Evolutionary conservation across 1,140 invertebrate genomes (phyloP), one percentile per base, ranked within the genome.

Genomic region (Doryteuthis pealeii): DNA sequence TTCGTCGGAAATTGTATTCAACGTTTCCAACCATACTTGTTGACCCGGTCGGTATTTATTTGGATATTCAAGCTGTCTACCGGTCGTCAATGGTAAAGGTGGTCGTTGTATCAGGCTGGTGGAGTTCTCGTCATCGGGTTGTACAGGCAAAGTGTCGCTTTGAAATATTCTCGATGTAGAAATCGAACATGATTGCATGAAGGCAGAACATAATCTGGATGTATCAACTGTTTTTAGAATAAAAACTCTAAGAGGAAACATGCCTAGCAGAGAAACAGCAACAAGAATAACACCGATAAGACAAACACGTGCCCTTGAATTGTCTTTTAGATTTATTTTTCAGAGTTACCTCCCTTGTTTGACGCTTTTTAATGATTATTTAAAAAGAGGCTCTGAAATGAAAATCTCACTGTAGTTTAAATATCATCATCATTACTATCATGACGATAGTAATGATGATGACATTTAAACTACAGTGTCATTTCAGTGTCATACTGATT

Each of bases 21-120:
- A 88, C 86, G 94, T 96, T 87, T 97, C 96, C 15, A 99, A 89
- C 96, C 96, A 99, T 31, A 93, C 94, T 89, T 98, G 92, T 30
- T 93, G 90, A 3, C 92, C 90, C 82, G 74, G 67, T 58, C 68
- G 40, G 66, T 84, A 79, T 26, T 66, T 35, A 12, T 77, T 75
- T n/a, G 81, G 82, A 65, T 76, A 88, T 32, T 78, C 68, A 4
- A 89, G 65, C 58, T 82, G 72, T 69, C 88, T 77, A 26, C 81
- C 84, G 33, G 76, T 81, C 14, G 83, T 79, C n/a, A 83, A 54
- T 15, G 83, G 83, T 33, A 82, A 69, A 32, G 79, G 65, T 68
- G 26, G 26, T 18, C 66, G 28, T 22, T 31, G 66, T 26, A 30
- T 8, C 10, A n/a, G 10, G 18, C 22, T 22, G 0, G 10, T 6